phyloP scores from a whole-genome alignment of 2,888 invertebrate species.

The Acleris sparsana region DNA sequence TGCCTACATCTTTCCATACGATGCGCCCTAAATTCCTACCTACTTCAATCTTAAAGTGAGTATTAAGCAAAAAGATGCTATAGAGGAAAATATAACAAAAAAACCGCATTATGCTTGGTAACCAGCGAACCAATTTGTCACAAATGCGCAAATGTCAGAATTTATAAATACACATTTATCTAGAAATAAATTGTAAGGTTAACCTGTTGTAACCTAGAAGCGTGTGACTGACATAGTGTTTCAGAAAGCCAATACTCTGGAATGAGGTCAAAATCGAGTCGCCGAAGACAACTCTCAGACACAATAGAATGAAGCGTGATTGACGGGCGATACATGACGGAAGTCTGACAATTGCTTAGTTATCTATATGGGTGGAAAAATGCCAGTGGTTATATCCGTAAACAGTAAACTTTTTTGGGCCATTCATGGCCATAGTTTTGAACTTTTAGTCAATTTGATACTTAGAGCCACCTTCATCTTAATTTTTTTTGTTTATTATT shows the following conservation, averaged over 20 bases:
- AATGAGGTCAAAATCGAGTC: constrained; percentile 46
- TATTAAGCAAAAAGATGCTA: too few relatives aligned
- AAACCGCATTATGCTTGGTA: too few relatives aligned
- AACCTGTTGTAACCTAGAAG: constrained; percentile 59
- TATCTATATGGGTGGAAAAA: constrained; percentile 15
- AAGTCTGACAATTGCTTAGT: constrained; percentile 22
- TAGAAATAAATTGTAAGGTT: constrained; percentile 35
- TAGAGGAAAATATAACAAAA: too few relatives aligned
- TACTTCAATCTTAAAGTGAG: too few relatives aligned
- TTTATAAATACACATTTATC: constrained; percentile 7
- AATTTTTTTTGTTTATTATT: too few relatives aligned
- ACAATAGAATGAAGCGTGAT: constrained; percentile 29
- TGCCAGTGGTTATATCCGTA: constrained; percentile 28
- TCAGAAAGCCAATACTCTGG: constrained; percentile 52
- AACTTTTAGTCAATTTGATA: background rate
- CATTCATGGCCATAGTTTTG: constrained; percentile 7
- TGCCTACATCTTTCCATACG: too few relatives aligned
- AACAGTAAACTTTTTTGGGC: constrained; percentile 19
- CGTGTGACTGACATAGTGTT: constrained; percentile 58
- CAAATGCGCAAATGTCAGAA: too few relatives aligned
- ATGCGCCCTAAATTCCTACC: too few relatives aligned
- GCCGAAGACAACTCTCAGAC: constrained; percentile 26
- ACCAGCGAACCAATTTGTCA: too few relatives aligned
- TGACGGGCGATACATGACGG: constrained; percentile 34
- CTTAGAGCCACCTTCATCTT: too few relatives aligned